These are phyloP conservation scores for Latheticus oryzae DNA, from an alignment of 2,888 invertebrate genomes.

Conservation along the genomic window DNA sequence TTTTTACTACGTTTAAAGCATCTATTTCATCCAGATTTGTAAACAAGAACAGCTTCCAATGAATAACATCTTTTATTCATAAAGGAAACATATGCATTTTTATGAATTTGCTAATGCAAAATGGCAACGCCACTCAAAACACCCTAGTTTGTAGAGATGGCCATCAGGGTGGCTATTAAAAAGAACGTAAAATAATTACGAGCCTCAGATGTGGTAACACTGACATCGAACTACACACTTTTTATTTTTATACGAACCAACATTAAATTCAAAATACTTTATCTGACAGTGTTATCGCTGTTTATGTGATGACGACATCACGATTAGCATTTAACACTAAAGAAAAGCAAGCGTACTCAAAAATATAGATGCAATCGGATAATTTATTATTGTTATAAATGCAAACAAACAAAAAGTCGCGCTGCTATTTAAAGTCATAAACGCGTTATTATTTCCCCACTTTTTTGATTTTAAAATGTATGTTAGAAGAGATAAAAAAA, in stretches of 20 bases:
- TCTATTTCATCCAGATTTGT: conserved; percentile 20
- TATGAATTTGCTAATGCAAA: conserved; percentile 36
- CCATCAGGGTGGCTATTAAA: conserved; percentile 24
- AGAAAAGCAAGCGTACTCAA: too few relatives aligned
- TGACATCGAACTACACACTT: conserved; percentile 18
- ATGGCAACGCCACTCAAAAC: conserved; percentile 10
- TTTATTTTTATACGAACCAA: conserved; percentile 17
- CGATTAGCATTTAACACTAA: too few relatives aligned
- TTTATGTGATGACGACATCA: conserved; percentile 1
- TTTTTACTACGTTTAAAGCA: conserved; percentile 16
- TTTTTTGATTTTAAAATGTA: too few relatives aligned
- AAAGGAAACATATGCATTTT: conserved; percentile 35
- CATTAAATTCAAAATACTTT: conserved; percentile 6
- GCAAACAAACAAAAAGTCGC: too few relatives aligned
- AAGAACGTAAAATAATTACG: conserved; percentile 27
- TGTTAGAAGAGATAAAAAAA: too few relatives aligned
- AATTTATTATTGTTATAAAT: too few relatives aligned
- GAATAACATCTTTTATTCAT: conserved; percentile 38
- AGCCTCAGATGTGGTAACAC: conserved; percentile 20
- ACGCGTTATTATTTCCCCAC: too few relatives aligned
- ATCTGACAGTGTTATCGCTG: conserved; percentile 10
- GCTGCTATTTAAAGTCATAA: too few relatives aligned
- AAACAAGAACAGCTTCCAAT: conserved; percentile 25
- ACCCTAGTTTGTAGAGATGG: conserved; percentile 8
- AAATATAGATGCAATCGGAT: too few relatives aligned